Conservation (phyloP, 2,888 invertebrate species). For the Drosophila setosimentum region DNA sequence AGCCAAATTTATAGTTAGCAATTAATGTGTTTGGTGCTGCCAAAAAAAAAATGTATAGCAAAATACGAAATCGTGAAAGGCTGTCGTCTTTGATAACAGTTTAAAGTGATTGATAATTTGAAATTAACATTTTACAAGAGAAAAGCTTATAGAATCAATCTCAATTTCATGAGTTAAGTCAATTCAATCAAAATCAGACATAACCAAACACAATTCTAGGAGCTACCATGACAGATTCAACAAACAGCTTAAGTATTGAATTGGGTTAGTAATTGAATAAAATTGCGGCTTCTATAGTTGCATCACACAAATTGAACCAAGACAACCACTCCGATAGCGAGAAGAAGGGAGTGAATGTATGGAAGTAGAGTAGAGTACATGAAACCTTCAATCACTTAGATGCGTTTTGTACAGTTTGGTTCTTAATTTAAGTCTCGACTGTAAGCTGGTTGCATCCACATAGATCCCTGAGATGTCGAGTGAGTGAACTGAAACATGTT, state of each 20-base stretch:
- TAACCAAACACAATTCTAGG: slow-evolving; percentile 11
- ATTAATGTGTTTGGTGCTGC: neutral
- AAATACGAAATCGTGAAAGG: neutral
- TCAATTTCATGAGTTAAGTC: neutral
- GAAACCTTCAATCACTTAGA: slow-evolving; percentile 37
- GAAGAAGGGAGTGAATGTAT: neutral
- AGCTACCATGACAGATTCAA: slow-evolving; percentile 16
- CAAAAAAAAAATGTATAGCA: neutral
- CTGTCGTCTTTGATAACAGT: neutral
- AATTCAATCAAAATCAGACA: neutral
- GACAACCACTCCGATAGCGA: slow-evolving; percentile 6
- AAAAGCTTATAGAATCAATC: neutral
- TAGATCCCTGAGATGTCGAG: slow-evolving; percentile 10
- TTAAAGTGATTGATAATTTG: neutral
- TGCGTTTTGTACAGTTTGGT: slow-evolving; percentile 19
- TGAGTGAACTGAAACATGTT: slow-evolving; percentile 39
- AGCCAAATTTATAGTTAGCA: neutral
- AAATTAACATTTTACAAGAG: neutral
- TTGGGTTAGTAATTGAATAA: slow-evolving; percentile 32
- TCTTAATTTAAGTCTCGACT: slow-evolving; percentile 23
- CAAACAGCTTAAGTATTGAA: slow-evolving; percentile 30
- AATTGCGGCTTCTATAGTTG: slow-evolving; percentile 13
- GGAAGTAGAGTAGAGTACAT: neutral
- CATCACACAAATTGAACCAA: slow-evolving; percentile 17
- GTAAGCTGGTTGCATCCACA: slow-evolving; percentile 5